Conservation (phyloP, 2,888 invertebrate species). For the Oegoconia quadripuncta region DNA sequence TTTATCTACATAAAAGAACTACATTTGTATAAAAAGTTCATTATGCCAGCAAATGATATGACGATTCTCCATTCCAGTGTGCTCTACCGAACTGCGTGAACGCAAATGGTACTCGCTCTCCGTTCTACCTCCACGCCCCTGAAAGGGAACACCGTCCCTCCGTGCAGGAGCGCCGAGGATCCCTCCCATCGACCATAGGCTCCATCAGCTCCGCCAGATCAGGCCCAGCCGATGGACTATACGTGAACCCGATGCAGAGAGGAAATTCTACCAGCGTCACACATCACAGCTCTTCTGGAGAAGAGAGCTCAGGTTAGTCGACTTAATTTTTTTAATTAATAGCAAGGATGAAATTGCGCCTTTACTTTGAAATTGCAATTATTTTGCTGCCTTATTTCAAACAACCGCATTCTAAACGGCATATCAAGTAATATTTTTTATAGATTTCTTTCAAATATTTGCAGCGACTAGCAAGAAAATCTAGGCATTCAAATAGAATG, state of each 20-base stretch:
- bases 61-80: slow-evolving; percentile 62
- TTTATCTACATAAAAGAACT: too few relatives aligned
- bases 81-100: slow-evolving; percentile 77
- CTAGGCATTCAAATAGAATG: too few relatives aligned
- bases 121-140: slow-evolving; percentile 89
- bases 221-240: slow-evolving; percentile 87
- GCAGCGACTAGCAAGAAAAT: too few relatives aligned
- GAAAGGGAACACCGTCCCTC: slow-evolving; percentile 55
- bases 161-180: slow-evolving; percentile 53
- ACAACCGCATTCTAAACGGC: too few relatives aligned
- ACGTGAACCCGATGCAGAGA: slow-evolving; percentile 89
- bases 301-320: slow-evolving; percentile 62
- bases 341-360: slow-evolving; percentile 3
- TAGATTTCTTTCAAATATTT: too few relatives aligned
- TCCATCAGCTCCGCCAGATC: slow-evolving; percentile 63
- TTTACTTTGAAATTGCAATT: neutral
- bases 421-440: too few relatives aligned
- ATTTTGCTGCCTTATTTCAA: too few relatives aligned
- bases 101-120: slow-evolving; percentile 68
- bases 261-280: slow-evolving; percentile 43
- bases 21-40: too few relatives aligned
- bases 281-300: slow-evolving; percentile 65
- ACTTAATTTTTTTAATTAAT: neutral
- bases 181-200: slow-evolving; percentile 56
- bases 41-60: too few relatives aligned